Evolutionary conservation across 2,888 invertebrate genomes (phyloP).

Genomic region (Ditula angustiorana): DNA sequence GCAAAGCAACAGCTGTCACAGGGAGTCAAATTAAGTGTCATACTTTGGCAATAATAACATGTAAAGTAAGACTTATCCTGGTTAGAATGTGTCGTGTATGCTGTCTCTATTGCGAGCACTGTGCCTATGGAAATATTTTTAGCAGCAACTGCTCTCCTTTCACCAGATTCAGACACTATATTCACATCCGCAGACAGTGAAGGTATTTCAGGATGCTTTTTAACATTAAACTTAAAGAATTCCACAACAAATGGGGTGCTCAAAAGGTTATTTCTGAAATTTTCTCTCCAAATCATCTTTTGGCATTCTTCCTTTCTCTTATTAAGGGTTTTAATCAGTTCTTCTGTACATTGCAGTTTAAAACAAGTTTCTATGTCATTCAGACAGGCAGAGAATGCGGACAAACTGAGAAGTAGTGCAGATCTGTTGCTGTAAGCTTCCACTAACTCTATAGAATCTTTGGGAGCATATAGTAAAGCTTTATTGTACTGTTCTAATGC

Average conservation of each 20-base stretch:
- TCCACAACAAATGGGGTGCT: not conserved
- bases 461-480: slow-evolving; percentile 43
- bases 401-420: slow-evolving; percentile 38
- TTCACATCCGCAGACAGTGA: slow-evolving; percentile 29
- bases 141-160: slow-evolving; percentile 22
- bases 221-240: slow-evolving; percentile 32
- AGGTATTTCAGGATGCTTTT: slow-evolving; percentile 33
- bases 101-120: slow-evolving; percentile 32
- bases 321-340: slow-evolving; percentile 32
- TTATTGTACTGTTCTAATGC: slow-evolving; percentile 43
- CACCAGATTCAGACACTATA: slow-evolving; percentile 2
- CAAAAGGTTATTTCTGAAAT: slow-evolving; percentile 8
- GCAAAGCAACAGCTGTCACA: slow-evolving; percentile 41
- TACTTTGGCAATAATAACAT: slow-evolving; percentile 41
- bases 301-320: slow-evolving; percentile 36
- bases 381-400: slow-evolving; percentile 38
- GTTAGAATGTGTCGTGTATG: slow-evolving; percentile 21
- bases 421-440: slow-evolving; percentile 45
- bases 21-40: slow-evolving; percentile 41
- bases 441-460: slow-evolving; percentile 41
- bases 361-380: slow-evolving; percentile 43
- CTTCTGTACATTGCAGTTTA: slow-evolving; percentile 37
- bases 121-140: slow-evolving; percentile 31
- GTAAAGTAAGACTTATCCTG: not conserved
- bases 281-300: slow-evolving; percentile 23